Conservation (phyloP, 2,888 invertebrate genomes). For the Lysandra coridon region DNA sequence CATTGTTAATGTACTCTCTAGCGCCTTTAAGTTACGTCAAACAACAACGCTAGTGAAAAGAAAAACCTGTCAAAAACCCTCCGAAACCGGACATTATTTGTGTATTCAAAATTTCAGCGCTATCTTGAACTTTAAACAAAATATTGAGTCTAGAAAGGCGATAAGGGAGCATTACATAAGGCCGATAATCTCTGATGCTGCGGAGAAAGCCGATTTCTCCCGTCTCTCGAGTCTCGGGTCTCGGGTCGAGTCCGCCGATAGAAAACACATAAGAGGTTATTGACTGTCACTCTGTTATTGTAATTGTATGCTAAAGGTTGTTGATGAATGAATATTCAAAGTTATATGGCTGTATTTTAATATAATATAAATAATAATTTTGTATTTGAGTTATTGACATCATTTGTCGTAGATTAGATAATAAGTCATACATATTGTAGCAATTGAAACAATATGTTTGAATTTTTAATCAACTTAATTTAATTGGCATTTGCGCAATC, state of each 20-base stretch:
- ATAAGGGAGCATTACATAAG: conserved; percentile 33
- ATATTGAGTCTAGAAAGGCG: conserved; percentile 11
- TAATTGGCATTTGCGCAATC: too few species aligned
- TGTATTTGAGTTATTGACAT: too few species aligned
- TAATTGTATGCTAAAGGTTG: conserved; percentile 19
- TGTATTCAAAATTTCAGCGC: not conserved
- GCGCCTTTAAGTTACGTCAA: too few species aligned
- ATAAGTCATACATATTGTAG: too few species aligned
- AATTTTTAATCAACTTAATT: too few species aligned
- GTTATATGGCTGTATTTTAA: too few species aligned
- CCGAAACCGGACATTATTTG: not conserved
- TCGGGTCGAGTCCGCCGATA: conserved; percentile 42
- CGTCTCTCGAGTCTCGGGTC: conserved; percentile 47
- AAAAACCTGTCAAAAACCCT: not conserved
- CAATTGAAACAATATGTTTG: too few species aligned
- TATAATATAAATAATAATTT: too few species aligned
- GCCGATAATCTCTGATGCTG: conserved; percentile 38
- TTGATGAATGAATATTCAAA: not conserved
- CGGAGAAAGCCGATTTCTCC: conserved; percentile 63
- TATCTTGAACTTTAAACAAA: not conserved
- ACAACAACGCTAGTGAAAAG: too few species aligned
- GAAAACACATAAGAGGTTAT: conserved; percentile 25
- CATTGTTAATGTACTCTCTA: too few species aligned
- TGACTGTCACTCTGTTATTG: conserved; percentile 27
- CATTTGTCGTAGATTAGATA: too few species aligned